Evolutionary conservation across 2,113 vertebrate genomes (phyloP), one percentile per base, ranked within the genome.

Genomic region (Vidua chalybeata): DNA sequence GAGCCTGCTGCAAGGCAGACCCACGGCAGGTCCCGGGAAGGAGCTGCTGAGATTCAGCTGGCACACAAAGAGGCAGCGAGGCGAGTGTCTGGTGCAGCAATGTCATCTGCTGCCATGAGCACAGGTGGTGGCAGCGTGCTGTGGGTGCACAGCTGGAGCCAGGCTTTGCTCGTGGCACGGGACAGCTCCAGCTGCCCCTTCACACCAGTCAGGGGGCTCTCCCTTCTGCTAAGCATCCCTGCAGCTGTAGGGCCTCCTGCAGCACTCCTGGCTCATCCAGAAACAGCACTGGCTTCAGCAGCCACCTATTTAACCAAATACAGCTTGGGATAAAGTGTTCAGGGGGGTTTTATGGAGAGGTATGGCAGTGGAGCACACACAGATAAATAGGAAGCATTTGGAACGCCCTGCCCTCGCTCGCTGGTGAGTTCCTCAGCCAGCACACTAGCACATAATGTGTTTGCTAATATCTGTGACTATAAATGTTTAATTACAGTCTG

Each of bases 401-500:
- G 64, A 93, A 76, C 2, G 7, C 72, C 72, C 77, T 90, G 84
- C 28, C 37, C 37, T 82, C 1, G 0, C 71, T 52, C 7, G 13
- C 72, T 86, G 80, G 54, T 49, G 80, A 78, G 51, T 11, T 76
- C 82, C 83, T 56, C 80, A 84, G 76, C 55, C 64, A 92, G 83
- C 79, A 37, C 15, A 59, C 52, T 78, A 61, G 76, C 76, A 85
- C 64, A 41, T 64, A 39, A 91, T 54, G 55, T 33, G 80, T 84
- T 81, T 69, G 81, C 54, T 94, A 94, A 86, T 92, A 95, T 94
- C 87, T 94, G 46, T 33, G 67, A 84, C 72, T 73, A 85, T 81
- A 92, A 91, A 82, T 63, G 52, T 41, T 92, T 94, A 96, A 95
- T 96, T 96, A 94, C 35, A 49, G 52, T 23, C 52, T 74, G 93